phyloP scores from a whole-genome alignment of 1,140 invertebrate genomes.

The Reticulitermes speratus region DNA sequence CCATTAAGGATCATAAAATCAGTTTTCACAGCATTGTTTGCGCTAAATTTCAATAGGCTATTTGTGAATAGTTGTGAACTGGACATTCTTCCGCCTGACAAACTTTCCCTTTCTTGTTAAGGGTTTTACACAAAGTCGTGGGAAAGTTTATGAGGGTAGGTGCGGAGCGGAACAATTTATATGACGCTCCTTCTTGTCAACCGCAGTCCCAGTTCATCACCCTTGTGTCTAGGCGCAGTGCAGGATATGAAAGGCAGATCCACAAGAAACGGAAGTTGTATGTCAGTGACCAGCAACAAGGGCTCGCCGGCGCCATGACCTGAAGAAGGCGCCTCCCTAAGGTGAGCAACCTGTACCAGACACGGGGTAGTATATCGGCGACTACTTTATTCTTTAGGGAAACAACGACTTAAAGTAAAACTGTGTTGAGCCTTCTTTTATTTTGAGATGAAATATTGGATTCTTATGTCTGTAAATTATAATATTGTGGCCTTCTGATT shows the following conservation, averaged over 20 bases:
- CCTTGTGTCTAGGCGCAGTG: not conserved
- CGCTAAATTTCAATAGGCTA: too few species aligned
- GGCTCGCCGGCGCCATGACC: not conserved
- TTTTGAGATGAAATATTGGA: too few species aligned
- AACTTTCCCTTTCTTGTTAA: too few species aligned
- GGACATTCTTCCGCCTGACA: too few species aligned
- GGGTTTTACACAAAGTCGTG: not conserved
- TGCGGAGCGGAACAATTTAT: too few species aligned
- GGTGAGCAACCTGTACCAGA: not conserved
- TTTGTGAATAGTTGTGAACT: too few species aligned
- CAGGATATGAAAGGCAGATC: not conserved
- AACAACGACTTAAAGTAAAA: not conserved
- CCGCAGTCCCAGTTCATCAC: not conserved
- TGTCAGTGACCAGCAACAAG: not conserved
- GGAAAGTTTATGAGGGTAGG: not conserved
- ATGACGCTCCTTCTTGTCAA: not conserved
- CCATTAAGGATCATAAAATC: too few species aligned
- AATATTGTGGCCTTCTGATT: too few species aligned
- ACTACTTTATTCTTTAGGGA: not conserved
- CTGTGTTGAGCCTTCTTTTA: too few species aligned
- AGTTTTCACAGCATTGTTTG: too few species aligned
- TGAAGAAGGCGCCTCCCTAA: not conserved
- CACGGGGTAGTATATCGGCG: not conserved
- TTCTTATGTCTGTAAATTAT: too few species aligned
- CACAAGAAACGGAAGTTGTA: constrained; percentile 11